Evolutionary conservation across 2,888 invertebrate species (phyloP), one percentile per base, ranked within the genome.

Genomic region (Anticlea derivata): DNA sequence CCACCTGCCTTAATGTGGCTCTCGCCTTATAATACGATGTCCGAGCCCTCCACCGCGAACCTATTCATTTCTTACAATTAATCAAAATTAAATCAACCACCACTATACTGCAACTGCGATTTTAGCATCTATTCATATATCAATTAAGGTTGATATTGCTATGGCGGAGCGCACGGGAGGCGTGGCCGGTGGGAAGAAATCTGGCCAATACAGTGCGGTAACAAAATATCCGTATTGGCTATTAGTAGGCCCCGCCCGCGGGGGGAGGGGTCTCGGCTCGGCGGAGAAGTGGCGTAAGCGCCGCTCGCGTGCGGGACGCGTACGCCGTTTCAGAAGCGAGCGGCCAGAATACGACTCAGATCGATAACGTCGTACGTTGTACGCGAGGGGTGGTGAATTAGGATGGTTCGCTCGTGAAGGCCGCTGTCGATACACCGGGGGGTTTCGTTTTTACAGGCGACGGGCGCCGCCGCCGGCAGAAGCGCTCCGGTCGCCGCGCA

Each of bases 201-300:
- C 89, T 91, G 88, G 92, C 93, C 93, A 93, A 93, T 93, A 92
- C 86, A 89, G 86, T 85, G 85, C 86, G 87, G 87, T 90, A 91
- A 91, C 88, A 85, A 87, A 87, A 87, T 85, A 87, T 89, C 88
- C 90, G 91, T 82, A 92, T 92, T 92, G 92, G 92, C 88, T 85
- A 91, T 91, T 91, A 91, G 85, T 63, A 79, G 83, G 86, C 86
- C 73, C 83, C 89, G 87, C 85, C 89, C 80, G 83, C 76, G 75
- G 73, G 71, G 69, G 62, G 63, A 60, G 72, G 75, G 72, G 58
- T 63, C 51, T 54, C 33, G 46, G 52, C 50, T 26, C 45, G 34
- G 40, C 40, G 4, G 20, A 52, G 31, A 34, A 75, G 75, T 50
- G 77, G 33, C 80, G 66, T 68, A 78, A 58, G 52, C 47, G 52